Percentiles rank a stretch among this genome's conserved stretches.
Evolutionary conservation across 2,888 invertebrate species (phyloP).

Genomic region (Metopia argyrocephala): DNA sequence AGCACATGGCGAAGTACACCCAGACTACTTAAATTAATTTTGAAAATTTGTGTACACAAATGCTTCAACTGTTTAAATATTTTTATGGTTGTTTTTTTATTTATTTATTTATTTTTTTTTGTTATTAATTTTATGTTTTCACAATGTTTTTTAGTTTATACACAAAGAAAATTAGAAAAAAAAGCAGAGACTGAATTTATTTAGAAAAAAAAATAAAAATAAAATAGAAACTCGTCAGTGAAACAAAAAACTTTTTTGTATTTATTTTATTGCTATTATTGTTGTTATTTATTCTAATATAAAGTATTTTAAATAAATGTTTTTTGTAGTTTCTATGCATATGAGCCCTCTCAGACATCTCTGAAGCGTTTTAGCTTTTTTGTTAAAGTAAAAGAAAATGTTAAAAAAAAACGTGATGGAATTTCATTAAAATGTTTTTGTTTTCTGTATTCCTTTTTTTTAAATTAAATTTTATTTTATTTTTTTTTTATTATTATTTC

Average conservation of each 20-base stretch:
- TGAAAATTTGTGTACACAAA: background rate
- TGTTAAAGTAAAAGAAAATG: conserved; percentile 27
- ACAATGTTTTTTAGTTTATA: background rate
- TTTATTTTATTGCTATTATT: background rate
- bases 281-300: background rate
- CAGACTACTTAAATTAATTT: too few species aligned
- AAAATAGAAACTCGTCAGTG: background rate
- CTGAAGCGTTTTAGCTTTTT: conserved; percentile 13
- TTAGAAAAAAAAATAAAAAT: background rate
- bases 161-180: background rate
- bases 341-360: background rate
- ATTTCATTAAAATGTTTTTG: conserved; percentile 28
- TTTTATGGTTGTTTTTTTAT: background rate
- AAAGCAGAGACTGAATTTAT: too few species aligned
- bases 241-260: conserved; percentile 20
- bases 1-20: too few species aligned
- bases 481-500: too few species aligned
- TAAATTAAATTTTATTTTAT: too few species aligned
- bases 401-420: conserved; percentile 53
- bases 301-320: too few species aligned
- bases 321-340: background rate
- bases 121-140: background rate
- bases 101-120: background rate
- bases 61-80: background rate
- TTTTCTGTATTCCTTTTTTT: too few species aligned